phyloP scores from a whole-genome alignment of 2,113 vertebrate genomes.

The Sinocyclocheilus maitianheensis region DNA sequence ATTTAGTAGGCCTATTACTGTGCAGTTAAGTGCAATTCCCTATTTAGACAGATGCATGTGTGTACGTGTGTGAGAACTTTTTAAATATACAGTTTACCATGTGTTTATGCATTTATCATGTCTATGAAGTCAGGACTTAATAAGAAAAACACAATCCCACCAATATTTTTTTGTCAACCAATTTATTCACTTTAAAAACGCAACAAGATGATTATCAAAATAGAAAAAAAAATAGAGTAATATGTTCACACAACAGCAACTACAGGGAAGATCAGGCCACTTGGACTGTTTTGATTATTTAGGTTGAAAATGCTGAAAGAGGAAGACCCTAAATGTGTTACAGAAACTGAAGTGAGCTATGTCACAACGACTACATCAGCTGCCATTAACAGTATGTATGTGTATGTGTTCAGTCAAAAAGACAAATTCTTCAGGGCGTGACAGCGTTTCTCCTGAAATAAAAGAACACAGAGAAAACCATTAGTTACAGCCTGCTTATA shows the following conservation, averaged over 20 bases:
- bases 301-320: not conserved
- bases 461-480: not conserved
- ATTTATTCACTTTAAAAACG: not conserved
- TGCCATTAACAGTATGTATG: constrained; percentile 19
- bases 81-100: too few species aligned
- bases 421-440: not conserved
- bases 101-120: not conserved
- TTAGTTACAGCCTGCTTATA: not conserved
- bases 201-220: not conserved
- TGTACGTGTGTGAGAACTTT: too few species aligned
- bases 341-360: not conserved
- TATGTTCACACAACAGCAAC: not conserved
- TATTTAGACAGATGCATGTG: not conserved
- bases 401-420: not conserved
- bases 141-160: not conserved
- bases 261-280: not conserved
- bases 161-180: not conserved
- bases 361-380: not conserved
- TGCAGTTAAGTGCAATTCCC: not conserved
- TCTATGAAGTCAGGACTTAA: not conserved
- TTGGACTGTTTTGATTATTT: not conserved
- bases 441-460: constrained; percentile 41
- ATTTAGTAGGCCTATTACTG: too few species aligned
- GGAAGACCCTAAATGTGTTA: not conserved
- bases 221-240: not conserved